A percentile compares a stretch with the other conserved stretches of the same genome.
Evolutionary conservation across 2,113 vertebrate species (phyloP).

Genomic region (Mus spicilegus): DNA sequence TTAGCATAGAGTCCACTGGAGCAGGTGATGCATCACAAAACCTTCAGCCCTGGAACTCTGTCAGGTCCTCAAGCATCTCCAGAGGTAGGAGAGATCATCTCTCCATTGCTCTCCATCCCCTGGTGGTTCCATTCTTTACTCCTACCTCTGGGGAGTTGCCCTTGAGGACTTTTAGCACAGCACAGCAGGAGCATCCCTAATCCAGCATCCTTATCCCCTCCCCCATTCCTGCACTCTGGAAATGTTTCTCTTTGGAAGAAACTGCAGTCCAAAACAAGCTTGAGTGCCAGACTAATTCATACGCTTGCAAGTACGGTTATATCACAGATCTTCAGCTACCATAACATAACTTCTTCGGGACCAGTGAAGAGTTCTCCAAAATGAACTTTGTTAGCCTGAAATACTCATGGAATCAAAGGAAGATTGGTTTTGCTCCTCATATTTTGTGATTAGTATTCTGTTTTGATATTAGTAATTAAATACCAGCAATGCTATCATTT

Average conservation of each 20-base stretch:
- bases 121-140: background rate
- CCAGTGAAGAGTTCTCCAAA: background rate
- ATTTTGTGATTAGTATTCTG: constrained; percentile 74
- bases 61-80: no score
- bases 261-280: background rate
- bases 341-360: background rate
- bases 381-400: constrained; percentile 43
- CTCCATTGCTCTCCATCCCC: background rate
- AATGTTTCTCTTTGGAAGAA: background rate
- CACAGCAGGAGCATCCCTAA: background rate
- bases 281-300: background rate
- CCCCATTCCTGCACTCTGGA: background rate
- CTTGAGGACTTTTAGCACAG: background rate
- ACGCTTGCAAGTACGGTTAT: background rate
- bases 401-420: background rate
- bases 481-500: constrained; percentile 75
- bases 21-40: background rate
- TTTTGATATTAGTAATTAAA: constrained; percentile 75
- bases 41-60: background rate
- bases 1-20: background rate
- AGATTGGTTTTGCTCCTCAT: constrained; percentile 60
- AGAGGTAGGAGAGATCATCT: no score
- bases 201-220: background rate
- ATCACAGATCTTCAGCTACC: constrained; percentile 21
- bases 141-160: background rate